Conservation (phyloP, 2,888 invertebrate genomes). For the Barypeithes pellucidus region DNA sequence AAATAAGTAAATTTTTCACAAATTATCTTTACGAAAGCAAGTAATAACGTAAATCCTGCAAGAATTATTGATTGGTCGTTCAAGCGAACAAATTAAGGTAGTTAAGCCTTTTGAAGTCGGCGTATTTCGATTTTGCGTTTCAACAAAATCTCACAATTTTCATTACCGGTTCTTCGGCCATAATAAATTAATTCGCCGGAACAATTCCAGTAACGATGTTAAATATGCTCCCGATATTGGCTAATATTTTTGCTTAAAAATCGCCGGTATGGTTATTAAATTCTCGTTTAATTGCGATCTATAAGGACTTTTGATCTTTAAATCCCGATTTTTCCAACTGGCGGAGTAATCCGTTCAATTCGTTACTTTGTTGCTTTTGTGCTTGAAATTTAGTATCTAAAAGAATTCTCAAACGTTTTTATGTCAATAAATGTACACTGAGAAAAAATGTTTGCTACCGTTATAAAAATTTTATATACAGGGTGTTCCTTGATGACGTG, state of each 20-base stretch:
- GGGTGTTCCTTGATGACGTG: too few species aligned
- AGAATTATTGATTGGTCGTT: background rate
- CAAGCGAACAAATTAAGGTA: background rate
- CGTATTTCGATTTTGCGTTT: background rate
- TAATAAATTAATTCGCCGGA: constrained; percentile 12
- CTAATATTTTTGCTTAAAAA: constrained; percentile 21
- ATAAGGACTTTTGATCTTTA: constrained; percentile 22
- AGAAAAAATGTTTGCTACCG: too few species aligned
- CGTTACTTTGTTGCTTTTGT: too few species aligned
- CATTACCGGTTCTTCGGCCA: background rate
- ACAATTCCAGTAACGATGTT: constrained; percentile 14
- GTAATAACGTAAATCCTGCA: too few species aligned
- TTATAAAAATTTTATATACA: too few species aligned
- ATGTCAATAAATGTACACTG: too few species aligned
- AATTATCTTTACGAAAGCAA: too few species aligned
- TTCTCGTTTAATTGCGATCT: constrained; percentile 26
- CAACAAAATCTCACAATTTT: background rate
- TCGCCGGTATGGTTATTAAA: constrained; percentile 12
- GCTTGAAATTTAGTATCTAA: too few species aligned
- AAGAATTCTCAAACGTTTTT: too few species aligned
- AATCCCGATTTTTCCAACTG: too few species aligned
- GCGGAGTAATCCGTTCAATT: too few species aligned
- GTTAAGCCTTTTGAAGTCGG: background rate
- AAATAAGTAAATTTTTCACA: too few species aligned
- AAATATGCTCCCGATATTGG: constrained; percentile 27